Percentiles rank a stretch among this genome's conserved stretches.
Evolutionary conservation across 2,797 vertebrate genomes (phyloP).

Genomic region (Diceros bicornis): DNA sequence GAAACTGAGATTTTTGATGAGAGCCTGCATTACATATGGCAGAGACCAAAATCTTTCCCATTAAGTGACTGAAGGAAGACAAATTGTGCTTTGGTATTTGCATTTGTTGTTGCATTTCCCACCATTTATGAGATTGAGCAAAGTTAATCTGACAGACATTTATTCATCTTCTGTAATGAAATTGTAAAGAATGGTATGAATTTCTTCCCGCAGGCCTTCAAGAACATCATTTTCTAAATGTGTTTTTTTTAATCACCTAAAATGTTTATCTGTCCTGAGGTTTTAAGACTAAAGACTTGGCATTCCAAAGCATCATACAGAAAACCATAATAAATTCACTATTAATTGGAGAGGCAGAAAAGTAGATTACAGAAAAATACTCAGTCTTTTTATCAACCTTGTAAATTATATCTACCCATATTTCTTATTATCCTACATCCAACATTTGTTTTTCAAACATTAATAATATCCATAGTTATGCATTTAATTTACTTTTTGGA

Average conservation of each 20-base stretch:
- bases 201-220: slow-evolving; percentile 60
- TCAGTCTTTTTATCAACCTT: not conserved
- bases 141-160: slow-evolving; percentile 77
- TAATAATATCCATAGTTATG: slow-evolving; percentile 7
- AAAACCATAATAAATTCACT: slow-evolving; percentile 72
- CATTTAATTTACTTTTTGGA: slow-evolving; percentile 57
- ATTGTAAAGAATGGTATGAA: slow-evolving; percentile 68
- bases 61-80: slow-evolving; percentile 14
- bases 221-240: slow-evolving; percentile 78
- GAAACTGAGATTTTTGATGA: not conserved
- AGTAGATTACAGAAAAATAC: slow-evolving; percentile 62
- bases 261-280: slow-evolving; percentile 75
- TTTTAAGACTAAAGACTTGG: slow-evolving; percentile 60
- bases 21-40: not conserved
- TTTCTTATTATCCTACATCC: slow-evolving; percentile 46
- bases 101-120: not conserved
- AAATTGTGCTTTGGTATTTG: slow-evolving; percentile 18
- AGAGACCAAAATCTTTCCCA: not conserved
- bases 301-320: not conserved
- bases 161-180: slow-evolving; percentile 80
- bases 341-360: slow-evolving; percentile 67
- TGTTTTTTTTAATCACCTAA: slow-evolving; percentile 74
- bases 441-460: not conserved
- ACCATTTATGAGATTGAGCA: slow-evolving; percentile 52
- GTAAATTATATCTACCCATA: not conserved